Evolutionary conservation across 2,113 vertebrate genomes (phyloP), one percentile per base, ranked within the genome.

Genomic region (Oreochromis spilurus): DNA sequence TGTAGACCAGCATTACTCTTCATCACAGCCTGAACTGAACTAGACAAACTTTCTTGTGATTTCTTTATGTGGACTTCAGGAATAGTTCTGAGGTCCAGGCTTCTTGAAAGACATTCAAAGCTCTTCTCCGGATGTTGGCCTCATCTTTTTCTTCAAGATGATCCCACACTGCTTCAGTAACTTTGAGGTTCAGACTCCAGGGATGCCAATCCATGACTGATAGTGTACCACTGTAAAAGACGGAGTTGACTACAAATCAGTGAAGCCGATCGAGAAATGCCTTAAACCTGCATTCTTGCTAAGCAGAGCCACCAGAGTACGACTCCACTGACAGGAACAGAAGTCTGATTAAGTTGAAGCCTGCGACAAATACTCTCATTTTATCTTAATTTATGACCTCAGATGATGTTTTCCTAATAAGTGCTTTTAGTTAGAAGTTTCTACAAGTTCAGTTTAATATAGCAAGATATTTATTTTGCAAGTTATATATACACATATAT

Each of bases 331-430:
- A 24, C 1, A 2, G 40, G 16, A 45, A 45, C 21, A 72, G 5
- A 45, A 72, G 5, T 40, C 62, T 21, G 19, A 67, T 67, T 67
- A 38, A 40, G 36, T 24, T 9, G 2, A 67, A 67, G 3, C 36
- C 12, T 12, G n/a, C 13, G 6, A 67, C 34, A 67, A 40, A 40
- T 67, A 21, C 19, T 67, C 11, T 67, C 4, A 67, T 67, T 67
- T 40, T 67, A 11, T 40, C 62, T n/a, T 67, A 24, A 40, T 72
- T 45, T 72, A 16, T 45, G 65, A 72, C 65, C 65, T 26, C 65
- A 24, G 38, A 45, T 45, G 1, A 72, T 16, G 7, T 72, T 24
- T 72, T 72, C 38, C 13, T 21, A 72, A 45, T 17, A 24, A 72
- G 21, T 10, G 38, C 13, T 45, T 72, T 45, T 45, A 45, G n/a